phyloP scores from a whole-genome alignment of 2,113 vertebrate species.

The Nematolebias whitei region DNA sequence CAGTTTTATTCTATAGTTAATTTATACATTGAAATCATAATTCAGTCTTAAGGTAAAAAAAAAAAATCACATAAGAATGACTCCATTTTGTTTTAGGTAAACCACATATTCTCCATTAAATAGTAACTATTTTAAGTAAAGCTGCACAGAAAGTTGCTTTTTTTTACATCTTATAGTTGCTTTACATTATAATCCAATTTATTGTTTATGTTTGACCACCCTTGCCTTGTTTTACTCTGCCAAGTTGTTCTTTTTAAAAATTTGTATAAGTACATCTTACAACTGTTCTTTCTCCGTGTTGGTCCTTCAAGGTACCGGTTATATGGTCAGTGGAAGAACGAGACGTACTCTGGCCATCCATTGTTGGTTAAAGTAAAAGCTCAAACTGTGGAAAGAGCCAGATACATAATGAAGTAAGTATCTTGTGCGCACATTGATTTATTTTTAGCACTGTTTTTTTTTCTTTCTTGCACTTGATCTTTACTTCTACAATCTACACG shows the following conservation, averaged over 20 bases:
- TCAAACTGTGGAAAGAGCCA: slow-evolving; percentile 93
- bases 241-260: neutral
- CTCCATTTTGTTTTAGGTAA: too few relatives aligned
- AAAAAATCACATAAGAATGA: too few relatives aligned
- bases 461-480: neutral
- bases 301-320: slow-evolving; percentile 87
- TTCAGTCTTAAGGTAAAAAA: too few relatives aligned
- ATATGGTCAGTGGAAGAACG: slow-evolving; percentile 98
- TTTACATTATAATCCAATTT: too few relatives aligned
- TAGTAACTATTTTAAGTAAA: too few relatives aligned
- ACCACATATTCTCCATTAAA: too few relatives aligned
- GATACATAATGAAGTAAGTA: slow-evolving; percentile 97
- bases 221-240: too few relatives aligned
- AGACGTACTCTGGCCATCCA: slow-evolving; percentile 94
- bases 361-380: slow-evolving; percentile 98
- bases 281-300: slow-evolving; percentile 2
- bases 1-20: too few relatives aligned
- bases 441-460: neutral
- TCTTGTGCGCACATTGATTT: neutral
- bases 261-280: neutral
- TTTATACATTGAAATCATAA: too few relatives aligned
- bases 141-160: too few relatives aligned
- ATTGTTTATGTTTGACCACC: too few relatives aligned
- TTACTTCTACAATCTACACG: neutral
- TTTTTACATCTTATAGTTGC: too few relatives aligned